These are phyloP conservation scores for Cheirogaleus major DNA, from an alignment of 2,797 vertebrate genomes.

Conservation along the genomic window DNA sequence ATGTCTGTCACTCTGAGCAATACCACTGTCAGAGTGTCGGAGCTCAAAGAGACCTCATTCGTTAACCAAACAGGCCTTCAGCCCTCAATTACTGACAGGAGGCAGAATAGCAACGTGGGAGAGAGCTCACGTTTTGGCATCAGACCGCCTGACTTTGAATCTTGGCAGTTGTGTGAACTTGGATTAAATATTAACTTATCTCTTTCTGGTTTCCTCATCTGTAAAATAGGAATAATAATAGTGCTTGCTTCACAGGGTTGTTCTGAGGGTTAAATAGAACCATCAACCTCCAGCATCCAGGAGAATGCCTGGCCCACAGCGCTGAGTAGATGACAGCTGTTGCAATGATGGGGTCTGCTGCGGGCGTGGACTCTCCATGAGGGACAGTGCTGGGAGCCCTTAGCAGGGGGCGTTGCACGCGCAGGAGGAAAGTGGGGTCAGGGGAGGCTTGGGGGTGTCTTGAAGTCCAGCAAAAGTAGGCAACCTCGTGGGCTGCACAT, in stretches of 20 bases:
- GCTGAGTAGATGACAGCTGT: neutral
- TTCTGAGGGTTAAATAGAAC: neutral
- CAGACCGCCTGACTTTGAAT: neutral
- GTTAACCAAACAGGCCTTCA: neutral
- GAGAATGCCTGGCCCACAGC: neutral
- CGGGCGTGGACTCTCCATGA: neutral
- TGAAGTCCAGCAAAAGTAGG: neutral
- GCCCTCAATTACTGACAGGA: fast-evolving
- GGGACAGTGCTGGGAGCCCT: neutral
- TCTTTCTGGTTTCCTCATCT: neutral
- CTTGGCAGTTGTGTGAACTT: neutral
- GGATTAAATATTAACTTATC: neutral
- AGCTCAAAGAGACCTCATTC: neutral
- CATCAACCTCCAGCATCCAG: neutral
- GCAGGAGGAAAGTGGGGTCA: neutral
- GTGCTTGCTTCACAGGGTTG: neutral
- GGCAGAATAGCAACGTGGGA: neutral
- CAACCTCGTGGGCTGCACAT: neutral
- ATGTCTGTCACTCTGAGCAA: neutral
- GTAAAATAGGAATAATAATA: neutral
- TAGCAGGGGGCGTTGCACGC: neutral
- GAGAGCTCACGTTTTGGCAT: neutral
- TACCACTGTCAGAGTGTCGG: neutral
- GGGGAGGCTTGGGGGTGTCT: neutral
- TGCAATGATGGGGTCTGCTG: neutral